Evolutionary conservation across 1,140 invertebrate species (phyloP), one percentile per base, ranked within the genome.

Genomic region (Orius insidiosus): DNA sequence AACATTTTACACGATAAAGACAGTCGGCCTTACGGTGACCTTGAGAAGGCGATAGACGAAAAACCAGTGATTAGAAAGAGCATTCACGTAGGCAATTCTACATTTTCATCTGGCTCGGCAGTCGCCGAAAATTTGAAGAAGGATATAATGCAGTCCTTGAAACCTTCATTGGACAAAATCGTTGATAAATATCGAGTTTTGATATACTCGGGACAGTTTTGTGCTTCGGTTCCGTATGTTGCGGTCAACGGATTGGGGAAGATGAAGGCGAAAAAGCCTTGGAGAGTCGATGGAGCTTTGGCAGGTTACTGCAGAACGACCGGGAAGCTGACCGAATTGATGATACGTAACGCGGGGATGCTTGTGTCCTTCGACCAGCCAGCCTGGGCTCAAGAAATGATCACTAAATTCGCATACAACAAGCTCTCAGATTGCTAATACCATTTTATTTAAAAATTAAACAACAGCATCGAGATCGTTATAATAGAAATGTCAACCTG

Each of bases 111-210:
- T 64, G 41, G 46, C 59, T 57, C 61, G 53, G 49, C 55, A 9
- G 84, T 86, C 1, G 77, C 85, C 55, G 53, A 65, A 5, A 66
- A 81, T 59, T 59, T 94, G 3, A 70, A 75, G 38, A 58, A 67
- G 15, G 89, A 94, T 66, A 67, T 94, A 0, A 86, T 89, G 77
- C 69, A 85, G 54, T 84, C 80, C 1, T 73, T 86, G 16, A 78
- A 80, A 36, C 74, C 74, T 1, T 79, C 76, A 71, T 63, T 93
- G 39, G 66, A 71, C 4, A 74, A 79, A 46, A 60, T 93, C 0
- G 48, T 72, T 67, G 53, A 73, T 56, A 36, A 71, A 46, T 85
- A 85, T 54, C 71, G 70, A 57, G 72, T 80, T 3, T 63, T 82
- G 6, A 67, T 82, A 37, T 90, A 86, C 57, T 86, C 75, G 56